Base-by-base conservation (phyloP, 2,888 invertebrate species). In the Nebria brevicollis region DNA sequence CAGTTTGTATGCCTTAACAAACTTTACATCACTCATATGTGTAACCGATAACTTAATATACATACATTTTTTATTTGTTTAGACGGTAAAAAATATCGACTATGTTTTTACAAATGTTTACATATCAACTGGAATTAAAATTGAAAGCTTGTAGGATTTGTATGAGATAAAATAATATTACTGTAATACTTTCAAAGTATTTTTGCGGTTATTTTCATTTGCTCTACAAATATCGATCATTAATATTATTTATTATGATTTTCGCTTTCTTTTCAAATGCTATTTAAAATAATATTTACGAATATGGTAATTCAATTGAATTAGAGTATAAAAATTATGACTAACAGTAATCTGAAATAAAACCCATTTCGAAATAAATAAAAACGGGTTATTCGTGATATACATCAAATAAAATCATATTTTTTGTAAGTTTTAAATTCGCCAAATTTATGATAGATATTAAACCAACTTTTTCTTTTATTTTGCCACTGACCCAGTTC, bases 1-100 rank as follows among this genome's bases (percentile, higher is more conserved):
- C 77, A 77, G 77, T 77, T 77, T 72, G 41, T 72, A 41, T 72
- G 54, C 72, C 5, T 77, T 77, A 72, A 72, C 72, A 77, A 34
- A 77, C 72, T 72, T 77, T 64, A 77, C 54, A 64, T 72, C 72
- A 77, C 72, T 43, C 72, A 68, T 77, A 13, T 26, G 13, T 68
- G 20, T n/a, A 25, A 20, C 68, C 13, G 68, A 25, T n/a, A 10
- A 68, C 68, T 11, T 25, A 68, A 25, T 68, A 25, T 26, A n/a
- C 68, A 68, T 68, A 20, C 20, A 20, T 68, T 26, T 5, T 34
- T 34, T 34, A 34, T 34, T 34, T 4, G 5, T 34, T 34, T 34
- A 5, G 2, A 34, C 5, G 1, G 34, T 34, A 5, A 34, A 34
- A 4, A 34, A 34, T 34, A 34, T 34, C 5, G 2, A 0, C 5